Evolutionary conservation across 2,797 vertebrate species (phyloP).

Genomic region (Diglossa cyanea): DNA sequence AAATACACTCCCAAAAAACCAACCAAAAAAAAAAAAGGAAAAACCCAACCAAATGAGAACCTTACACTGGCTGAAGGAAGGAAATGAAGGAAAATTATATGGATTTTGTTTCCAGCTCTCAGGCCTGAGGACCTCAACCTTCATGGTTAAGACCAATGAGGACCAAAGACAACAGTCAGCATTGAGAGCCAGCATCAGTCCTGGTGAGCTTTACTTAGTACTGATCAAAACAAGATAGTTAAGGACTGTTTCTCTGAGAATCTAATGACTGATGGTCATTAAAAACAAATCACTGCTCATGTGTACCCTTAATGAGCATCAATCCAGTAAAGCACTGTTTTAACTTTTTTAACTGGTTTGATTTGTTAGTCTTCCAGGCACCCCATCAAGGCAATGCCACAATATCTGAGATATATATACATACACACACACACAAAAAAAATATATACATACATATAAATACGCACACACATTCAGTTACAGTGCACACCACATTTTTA

Average conservation of each 20-base stretch:
- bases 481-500: neutral
- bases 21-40: neutral
- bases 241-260: neutral
- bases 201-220: neutral
- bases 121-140: neutral
- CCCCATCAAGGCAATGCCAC: neutral
- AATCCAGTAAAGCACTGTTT: neutral
- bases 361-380: neutral
- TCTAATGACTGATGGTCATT: neutral
- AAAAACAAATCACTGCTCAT: neutral
- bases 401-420: neutral
- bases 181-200: neutral
- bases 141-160: neutral
- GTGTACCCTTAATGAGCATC: neutral
- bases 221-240: neutral
- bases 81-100: neutral
- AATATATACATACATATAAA: neutral
- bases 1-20: neutral
- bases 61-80: neutral
- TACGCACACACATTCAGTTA: fast-evolving
- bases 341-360: neutral
- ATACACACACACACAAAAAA: too few species aligned
- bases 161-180: neutral
- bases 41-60: fast-evolving
- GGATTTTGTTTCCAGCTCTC: neutral